phyloP scores from a whole-genome alignment of 2,113 vertebrate species.

The Dipodomys ordii region DNA sequence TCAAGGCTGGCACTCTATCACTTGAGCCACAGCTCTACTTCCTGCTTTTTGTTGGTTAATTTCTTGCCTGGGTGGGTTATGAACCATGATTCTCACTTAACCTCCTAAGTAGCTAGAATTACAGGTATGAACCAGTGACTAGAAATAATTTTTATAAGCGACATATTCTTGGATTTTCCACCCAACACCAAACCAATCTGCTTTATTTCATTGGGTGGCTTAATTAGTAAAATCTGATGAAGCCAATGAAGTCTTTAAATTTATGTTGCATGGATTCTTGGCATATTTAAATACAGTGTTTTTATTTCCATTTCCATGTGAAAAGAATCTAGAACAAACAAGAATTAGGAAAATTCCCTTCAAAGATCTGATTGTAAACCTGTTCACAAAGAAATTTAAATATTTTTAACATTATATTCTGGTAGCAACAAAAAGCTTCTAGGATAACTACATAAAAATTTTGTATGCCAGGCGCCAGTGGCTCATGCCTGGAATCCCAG shows the following conservation, averaged over 20 bases:
- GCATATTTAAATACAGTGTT: not conserved
- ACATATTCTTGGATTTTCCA: not conserved
- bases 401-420: not conserved
- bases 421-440: not conserved
- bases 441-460: not conserved
- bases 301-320: not conserved
- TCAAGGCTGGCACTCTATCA: too few relatives aligned
- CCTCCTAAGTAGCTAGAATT: too few relatives aligned
- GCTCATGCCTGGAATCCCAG: not conserved
- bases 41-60: too few relatives aligned
- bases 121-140: too few relatives aligned
- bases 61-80: too few relatives aligned
- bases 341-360: conserved; percentile 1
- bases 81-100: too few relatives aligned
- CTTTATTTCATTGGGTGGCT: not conserved
- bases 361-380: not conserved
- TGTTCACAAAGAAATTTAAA: not conserved
- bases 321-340: not conserved
- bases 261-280: not conserved
- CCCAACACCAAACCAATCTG: not conserved
- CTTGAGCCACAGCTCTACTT: too few relatives aligned
- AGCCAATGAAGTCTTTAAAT: not conserved
- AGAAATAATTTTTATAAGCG: not conserved
- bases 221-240: not conserved
- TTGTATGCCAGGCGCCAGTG: not conserved